A percentile compares a stretch with the other conserved stretches of the same genome.
Evolutionary conservation across 35 echinoderm and acorn worm species (phyloP).

Genomic region (Ophioderma brevispina): DNA sequence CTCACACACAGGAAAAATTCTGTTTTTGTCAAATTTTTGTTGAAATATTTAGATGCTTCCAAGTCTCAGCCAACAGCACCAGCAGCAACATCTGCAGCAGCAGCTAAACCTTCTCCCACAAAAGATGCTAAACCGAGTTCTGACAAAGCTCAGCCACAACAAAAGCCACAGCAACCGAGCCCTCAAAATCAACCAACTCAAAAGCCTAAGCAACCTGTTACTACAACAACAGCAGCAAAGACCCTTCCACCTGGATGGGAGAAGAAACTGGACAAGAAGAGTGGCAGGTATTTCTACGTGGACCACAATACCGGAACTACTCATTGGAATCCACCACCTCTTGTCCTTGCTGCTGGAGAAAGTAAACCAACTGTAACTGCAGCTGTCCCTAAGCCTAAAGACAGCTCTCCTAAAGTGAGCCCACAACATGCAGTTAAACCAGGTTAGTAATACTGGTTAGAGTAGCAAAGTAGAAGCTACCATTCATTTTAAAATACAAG

Average conservation of each 20-base stretch:
- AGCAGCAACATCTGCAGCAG: background rate
- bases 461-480: no score
- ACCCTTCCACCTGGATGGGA: slow-evolving; percentile 85
- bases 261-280: slow-evolving; percentile 58
- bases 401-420: background rate
- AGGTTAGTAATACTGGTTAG: background rate
- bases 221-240: background rate
- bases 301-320: slow-evolving; percentile 76
- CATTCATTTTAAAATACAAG: no score
- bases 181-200: background rate
- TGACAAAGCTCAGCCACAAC: slow-evolving; percentile 13
- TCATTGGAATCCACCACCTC: slow-evolving; percentile 70
- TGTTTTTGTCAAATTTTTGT: no score
- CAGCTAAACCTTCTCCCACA: background rate
- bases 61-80: background rate
- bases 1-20: no score
- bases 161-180: background rate
- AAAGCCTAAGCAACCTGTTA: background rate
- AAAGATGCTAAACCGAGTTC: background rate
- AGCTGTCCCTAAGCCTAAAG: background rate
- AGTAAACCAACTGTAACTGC: background rate
- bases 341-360: background rate
- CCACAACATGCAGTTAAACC: background rate
- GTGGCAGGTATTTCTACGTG: slow-evolving; percentile 76
- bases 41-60: background rate